phyloP scores from a whole-genome alignment of 2,113 vertebrate species.

The Psittacula cyanocephala region DNA sequence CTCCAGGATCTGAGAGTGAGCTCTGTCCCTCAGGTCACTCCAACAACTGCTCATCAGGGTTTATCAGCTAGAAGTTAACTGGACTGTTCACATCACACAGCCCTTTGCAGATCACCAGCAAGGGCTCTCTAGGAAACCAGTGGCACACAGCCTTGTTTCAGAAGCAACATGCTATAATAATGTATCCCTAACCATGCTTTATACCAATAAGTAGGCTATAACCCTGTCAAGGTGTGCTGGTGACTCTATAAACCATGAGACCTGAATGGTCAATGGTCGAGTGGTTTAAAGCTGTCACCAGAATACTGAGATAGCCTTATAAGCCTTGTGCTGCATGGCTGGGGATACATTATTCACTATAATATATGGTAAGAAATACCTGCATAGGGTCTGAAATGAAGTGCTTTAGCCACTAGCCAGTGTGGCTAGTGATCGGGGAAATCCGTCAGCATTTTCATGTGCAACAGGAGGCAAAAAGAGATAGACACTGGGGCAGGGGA shows the following conservation, averaged over 20 bases:
- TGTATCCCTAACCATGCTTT: constrained; percentile 73
- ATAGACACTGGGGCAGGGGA: neutral
- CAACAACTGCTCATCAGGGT: neutral
- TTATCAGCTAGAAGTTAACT: neutral
- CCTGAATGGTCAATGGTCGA: constrained; percentile 73
- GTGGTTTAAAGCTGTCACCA: constrained; percentile 73
- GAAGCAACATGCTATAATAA: constrained; percentile 65
- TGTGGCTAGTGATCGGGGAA: constrained; percentile 61
- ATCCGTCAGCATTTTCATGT: constrained; percentile 60
- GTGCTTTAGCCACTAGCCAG: constrained; percentile 69
- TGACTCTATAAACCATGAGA: constrained; percentile 74
- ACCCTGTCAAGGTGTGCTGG: constrained; percentile 73
- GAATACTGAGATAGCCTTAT: constrained; percentile 72
- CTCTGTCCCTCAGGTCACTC: neutral
- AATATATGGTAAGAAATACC: constrained; percentile 71
- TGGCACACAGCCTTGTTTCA: constrained; percentile 45
- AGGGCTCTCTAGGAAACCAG: constrained; percentile 4
- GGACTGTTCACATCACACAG: neutral
- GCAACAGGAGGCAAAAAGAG: constrained; percentile 14
- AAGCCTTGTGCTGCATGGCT: constrained; percentile 69
- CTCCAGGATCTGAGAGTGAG: neutral
- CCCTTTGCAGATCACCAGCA: constrained; percentile 33
- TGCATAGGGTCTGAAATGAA: constrained; percentile 63
- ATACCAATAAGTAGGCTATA: constrained; percentile 72
- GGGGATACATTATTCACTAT: constrained; percentile 71